A percentile compares a stretch with the other conserved stretches of the same genome.
These are phyloP conservation scores for Pyrocephalus nanus DNA, from an alignment of 2,797 vertebrate genomes.

Conservation along the genomic window DNA sequence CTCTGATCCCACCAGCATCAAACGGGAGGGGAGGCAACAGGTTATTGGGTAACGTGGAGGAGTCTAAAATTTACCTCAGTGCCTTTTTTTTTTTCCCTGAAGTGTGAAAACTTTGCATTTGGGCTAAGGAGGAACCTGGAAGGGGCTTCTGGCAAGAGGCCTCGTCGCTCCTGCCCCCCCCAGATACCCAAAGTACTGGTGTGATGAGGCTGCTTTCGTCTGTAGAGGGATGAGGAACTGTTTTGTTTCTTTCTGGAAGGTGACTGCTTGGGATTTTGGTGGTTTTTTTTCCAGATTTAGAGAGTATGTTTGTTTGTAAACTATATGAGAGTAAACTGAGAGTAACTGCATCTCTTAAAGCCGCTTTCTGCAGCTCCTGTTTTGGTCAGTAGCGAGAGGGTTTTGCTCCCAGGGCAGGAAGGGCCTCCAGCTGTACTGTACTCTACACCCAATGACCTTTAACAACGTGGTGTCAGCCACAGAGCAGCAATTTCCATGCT, in stretches of 20 bases:
- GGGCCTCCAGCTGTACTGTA: slow-evolving; percentile 7
- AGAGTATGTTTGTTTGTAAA: neutral
- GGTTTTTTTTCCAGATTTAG: neutral
- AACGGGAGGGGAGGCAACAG: neutral
- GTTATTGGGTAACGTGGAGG: neutral
- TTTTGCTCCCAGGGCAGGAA: neutral
- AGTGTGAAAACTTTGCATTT: neutral
- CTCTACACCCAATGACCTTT: slow-evolving; percentile 21
- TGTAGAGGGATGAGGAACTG: neutral
- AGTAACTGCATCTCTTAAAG: neutral
- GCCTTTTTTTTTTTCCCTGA: slow-evolving; percentile 60
- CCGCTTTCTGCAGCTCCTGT: neutral
- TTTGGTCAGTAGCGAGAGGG: neutral
- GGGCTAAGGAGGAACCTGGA: slow-evolving; percentile 8
- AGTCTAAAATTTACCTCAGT: slow-evolving; percentile 69
- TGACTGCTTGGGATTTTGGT: neutral
- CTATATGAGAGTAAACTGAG: neutral
- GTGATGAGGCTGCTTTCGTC: neutral
- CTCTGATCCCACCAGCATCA: neutral
- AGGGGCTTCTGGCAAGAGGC: neutral
- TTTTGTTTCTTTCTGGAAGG: neutral
- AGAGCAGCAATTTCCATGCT: neutral
- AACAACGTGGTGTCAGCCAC: neutral
- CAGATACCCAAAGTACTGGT: neutral
- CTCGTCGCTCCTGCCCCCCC: neutral